These are phyloP conservation scores for Trididemnum clinides DNA, from an alignment of 23 tunicate genomes.

Conservation along the genomic window DNA sequence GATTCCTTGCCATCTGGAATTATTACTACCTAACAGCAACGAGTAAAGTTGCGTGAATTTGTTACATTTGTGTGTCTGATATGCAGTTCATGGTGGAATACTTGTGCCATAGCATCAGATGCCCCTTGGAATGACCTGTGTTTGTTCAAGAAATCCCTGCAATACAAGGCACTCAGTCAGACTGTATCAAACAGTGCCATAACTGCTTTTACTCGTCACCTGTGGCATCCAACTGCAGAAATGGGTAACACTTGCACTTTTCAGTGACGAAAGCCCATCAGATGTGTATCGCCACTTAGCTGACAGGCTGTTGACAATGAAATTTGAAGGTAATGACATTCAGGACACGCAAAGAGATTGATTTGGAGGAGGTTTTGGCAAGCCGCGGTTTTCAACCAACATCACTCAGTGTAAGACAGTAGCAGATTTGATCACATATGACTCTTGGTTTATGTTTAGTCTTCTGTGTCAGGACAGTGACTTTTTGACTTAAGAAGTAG, in stretches of 20 bases:
- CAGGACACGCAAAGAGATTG: background rate
- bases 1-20: background rate
- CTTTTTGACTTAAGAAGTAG: constrained; percentile 8
- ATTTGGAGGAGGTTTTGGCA: background rate
- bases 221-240: constrained; percentile 12
- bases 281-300: constrained; percentile 2
- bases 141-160: background rate
- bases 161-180: constrained; percentile 4
- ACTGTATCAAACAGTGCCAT: background rate
- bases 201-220: background rate
- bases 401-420: background rate
- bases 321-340: background rate
- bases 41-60: background rate
- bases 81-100: constrained; percentile 12
- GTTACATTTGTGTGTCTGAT: constrained; percentile 13
- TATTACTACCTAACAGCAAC: background rate
- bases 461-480: background rate
- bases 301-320: background rate
- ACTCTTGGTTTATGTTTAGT: background rate
- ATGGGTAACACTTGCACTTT: background rate
- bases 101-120: constrained; percentile 9
- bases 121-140: constrained; percentile 9
- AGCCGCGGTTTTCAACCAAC: background rate
- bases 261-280: background rate
- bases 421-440: background rate